Evolutionary conservation across 2,888 invertebrate species (phyloP).

Genomic region (Cheilosia grossa): DNA sequence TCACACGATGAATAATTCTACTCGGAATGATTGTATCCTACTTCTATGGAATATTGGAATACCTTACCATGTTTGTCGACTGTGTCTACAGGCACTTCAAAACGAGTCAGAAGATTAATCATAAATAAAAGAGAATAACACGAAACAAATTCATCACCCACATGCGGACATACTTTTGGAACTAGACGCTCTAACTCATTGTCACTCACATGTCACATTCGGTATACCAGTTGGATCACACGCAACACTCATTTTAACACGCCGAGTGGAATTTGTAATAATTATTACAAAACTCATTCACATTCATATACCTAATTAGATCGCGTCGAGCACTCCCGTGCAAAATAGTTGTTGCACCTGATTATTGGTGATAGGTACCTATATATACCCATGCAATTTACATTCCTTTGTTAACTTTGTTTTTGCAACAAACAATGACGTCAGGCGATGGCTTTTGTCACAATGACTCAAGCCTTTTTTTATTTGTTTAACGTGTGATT

Average conservation of each 20-base stretch:
- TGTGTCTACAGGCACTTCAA: not conserved
- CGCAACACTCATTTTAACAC: slow-evolving; percentile 8
- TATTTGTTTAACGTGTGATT: not conserved
- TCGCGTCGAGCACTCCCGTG: not conserved
- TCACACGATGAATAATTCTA: not conserved
- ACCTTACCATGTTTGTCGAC: slow-evolving; percentile 47
- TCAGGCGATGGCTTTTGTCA: slow-evolving; percentile 29
- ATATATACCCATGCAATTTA: slow-evolving; percentile 18
- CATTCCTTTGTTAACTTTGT: slow-evolving; percentile 23
- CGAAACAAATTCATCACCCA: slow-evolving; percentile 44
- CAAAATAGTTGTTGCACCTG: slow-evolving; percentile 7
- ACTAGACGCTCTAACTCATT: slow-evolving; percentile 6
- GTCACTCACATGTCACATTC: not conserved
- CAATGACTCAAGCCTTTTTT: slow-evolving; percentile 14
- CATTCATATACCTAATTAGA: slow-evolving; percentile 9
- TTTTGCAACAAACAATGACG: slow-evolving; percentile 34
- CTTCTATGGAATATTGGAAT: slow-evolving; percentile 32
- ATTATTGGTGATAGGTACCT: not conserved
- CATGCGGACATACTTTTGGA: slow-evolving; percentile 23
- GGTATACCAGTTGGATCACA: not conserved
- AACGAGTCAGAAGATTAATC: slow-evolving; percentile 5
- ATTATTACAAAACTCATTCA: slow-evolving; percentile 26
- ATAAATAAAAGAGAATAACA: slow-evolving; percentile 2
- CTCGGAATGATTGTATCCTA: slow-evolving; percentile 1
- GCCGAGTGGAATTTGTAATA: slow-evolving; percentile 27